Base-by-base conservation (phyloP, 2,113 vertebrate species). In the Siphamia tubifer region DNA sequence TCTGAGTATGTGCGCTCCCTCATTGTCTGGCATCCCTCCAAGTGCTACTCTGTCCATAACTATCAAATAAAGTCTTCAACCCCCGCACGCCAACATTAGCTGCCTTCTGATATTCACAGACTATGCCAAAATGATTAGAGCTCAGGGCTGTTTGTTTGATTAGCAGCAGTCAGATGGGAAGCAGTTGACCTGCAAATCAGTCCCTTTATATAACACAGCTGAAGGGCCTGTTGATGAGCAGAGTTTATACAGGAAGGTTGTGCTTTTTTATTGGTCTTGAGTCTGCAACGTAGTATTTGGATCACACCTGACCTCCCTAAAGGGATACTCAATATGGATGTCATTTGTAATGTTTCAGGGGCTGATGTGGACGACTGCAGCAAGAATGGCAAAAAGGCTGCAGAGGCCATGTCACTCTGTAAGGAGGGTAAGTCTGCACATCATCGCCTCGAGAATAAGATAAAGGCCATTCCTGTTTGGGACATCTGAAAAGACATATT, bases 351-450 rank as follows among this genome's bases (percentile, higher is more conserved):
- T 58, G 15, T 83, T 88, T 51, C 81, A 96, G 95, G 94, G 47
- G 48, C 82, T 24, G 94, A 95, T 68, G 83, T 78, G 64, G 96
- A 96, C 44, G 95, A 96, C 43, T 93, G 87, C 66, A 92, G 81
- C 86, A 97, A 95, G 90, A 95, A 91, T 85, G 83, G 91, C 44
- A 87, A 82, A 72, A 97, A 96, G 88, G 92, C 93, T 56, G 77
- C 93, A 82, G 96, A 97, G 15, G 92, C 96, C 73, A 96, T 98
- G 95, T 96, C 95, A 16, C 93, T 98, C 75, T 94, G 96, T 75
- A 98, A 95, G 77, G 96, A 98, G 89, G 96, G 96, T 98, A 89
- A 81, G 94, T 80, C 12, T 61, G 2, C 3, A 30, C 38, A 7
- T 3, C 1, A 1, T 39, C 8, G n/a, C 25, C 20, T 36, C 19